These are phyloP conservation scores for Drosophila phalerata DNA, from an alignment of 2,888 invertebrate genomes.

Conservation along the genomic window DNA sequence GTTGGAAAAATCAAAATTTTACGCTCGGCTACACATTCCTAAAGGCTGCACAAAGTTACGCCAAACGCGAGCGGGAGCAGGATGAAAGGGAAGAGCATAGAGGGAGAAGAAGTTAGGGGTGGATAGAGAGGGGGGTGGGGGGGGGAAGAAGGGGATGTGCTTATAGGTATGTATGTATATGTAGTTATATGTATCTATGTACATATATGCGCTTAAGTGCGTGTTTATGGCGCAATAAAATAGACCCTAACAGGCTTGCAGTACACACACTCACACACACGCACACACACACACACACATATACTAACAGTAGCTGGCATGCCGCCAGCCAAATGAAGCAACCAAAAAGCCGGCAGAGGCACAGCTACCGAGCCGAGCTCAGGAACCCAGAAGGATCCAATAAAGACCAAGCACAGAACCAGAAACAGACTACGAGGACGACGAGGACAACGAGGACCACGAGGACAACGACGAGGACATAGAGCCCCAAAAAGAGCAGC, in stretches of 20 bases:
- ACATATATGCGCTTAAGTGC: conserved; percentile 71
- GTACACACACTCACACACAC: conserved; percentile 36
- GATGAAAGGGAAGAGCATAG: neutral
- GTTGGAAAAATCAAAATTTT: conserved; percentile 77
- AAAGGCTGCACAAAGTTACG: conserved; percentile 68
- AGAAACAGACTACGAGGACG: neutral
- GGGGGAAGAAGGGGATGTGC: conserved; percentile 4
- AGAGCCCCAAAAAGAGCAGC: conserved; percentile 58
- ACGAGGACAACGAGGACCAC: neutral
- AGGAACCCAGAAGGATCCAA: conserved; percentile 9
- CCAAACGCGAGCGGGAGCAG: conserved; percentile 34
- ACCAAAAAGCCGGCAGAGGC: conserved; percentile 49
- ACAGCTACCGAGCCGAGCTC: conserved; percentile 10
- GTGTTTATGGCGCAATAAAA: conserved; percentile 81
- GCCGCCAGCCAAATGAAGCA: conserved; percentile 73
- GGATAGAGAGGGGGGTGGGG: neutral
- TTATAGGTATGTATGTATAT: conserved; percentile 28
- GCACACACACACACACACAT: conserved; percentile 22
- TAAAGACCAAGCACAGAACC: conserved; percentile 13
- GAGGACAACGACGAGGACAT: conserved; percentile 27
- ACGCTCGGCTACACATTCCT: conserved; percentile 72
- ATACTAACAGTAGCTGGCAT: conserved; percentile 42
- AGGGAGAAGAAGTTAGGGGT: neutral
- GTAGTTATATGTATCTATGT: conserved; percentile 34
- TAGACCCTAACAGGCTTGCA: conserved; percentile 72